Conservation (phyloP, 2,888 invertebrate genomes). For the Lycocerus yunnanus region DNA sequence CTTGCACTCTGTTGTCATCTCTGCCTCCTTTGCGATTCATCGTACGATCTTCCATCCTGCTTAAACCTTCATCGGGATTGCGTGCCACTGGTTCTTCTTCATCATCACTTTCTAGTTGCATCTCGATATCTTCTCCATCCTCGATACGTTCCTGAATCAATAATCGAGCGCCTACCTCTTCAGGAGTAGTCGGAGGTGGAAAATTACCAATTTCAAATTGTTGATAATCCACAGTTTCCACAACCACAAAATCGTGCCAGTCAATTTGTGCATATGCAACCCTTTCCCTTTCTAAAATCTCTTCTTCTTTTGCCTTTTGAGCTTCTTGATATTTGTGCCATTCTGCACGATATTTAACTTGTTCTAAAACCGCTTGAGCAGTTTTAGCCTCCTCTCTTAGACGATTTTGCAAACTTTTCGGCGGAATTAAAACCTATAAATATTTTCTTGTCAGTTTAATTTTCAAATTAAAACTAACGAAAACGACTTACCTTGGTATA, state of each 20-base stretch:
- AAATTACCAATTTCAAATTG: conserved; percentile 95
- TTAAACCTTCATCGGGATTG: conserved; percentile 58
- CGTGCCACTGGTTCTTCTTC: conserved; percentile 53
- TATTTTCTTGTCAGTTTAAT: background rate
- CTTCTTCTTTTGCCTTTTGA: conserved; percentile 91
- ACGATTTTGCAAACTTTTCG: conserved; percentile 84
- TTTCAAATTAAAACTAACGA: background rate
- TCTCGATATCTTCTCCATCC: conserved; percentile 83
- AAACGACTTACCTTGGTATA: conserved; percentile 76
- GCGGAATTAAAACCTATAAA: conserved; percentile 79
- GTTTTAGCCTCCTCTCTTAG: conserved; percentile 78
- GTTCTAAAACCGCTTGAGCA: conserved; percentile 75
- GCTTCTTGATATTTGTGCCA: conserved; percentile 96
- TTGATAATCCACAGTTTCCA: conserved; percentile 99
- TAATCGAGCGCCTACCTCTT: conserved; percentile 94
- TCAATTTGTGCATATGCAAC: conserved; percentile 97
- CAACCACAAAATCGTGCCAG: conserved; percentile 99
- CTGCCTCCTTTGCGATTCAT: conserved; percentile 56
- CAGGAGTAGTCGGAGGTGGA: conserved; percentile 95
- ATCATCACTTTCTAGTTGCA: conserved; percentile 88
- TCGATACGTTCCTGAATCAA: conserved; percentile 84
- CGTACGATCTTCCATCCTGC: conserved; percentile 70
- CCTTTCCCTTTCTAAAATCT: conserved; percentile 92
- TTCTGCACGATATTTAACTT: conserved; percentile 91
- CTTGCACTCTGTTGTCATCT: conserved; percentile 73